phyloP scores from a whole-genome alignment of 37 sponge, comb jelly and placozoan genomes.

The Chondrosia reniformis region DNA sequence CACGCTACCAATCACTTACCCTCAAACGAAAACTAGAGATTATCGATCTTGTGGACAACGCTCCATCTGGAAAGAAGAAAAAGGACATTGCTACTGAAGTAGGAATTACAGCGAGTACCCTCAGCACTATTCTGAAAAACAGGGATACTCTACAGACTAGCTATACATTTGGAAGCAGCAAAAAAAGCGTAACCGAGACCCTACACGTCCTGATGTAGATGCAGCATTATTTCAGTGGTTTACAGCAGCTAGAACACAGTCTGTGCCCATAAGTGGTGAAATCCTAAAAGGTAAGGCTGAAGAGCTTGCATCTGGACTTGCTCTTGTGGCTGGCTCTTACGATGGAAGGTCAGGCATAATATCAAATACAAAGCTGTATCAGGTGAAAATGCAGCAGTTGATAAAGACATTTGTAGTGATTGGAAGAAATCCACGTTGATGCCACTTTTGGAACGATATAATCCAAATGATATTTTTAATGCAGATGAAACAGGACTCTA shows the following conservation, averaged over 20 bases:
- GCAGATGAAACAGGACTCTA: conserved; percentile 27
- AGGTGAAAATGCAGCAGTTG: not conserved
- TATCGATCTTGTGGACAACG: no score
- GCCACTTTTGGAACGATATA: not conserved
- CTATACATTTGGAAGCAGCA: not conserved
- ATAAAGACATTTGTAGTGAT: not conserved
- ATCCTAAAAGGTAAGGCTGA: conserved; percentile 27
- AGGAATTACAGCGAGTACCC: no score
- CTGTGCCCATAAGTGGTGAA: conserved; percentile 32
- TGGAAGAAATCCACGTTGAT: not conserved
- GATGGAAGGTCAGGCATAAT: conserved; percentile 1
- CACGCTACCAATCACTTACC: no score
- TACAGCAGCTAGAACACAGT: conserved; percentile 15
- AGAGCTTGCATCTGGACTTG: conserved; percentile 27
- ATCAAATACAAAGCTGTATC: not conserved
- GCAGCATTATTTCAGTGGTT: conserved; percentile 20
- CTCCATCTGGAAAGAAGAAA: no score
- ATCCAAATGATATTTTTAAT: conserved; percentile 10
- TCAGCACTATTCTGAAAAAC: no score
- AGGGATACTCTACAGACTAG: no score
- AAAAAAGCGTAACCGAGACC: not conserved
- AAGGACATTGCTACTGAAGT: no score
- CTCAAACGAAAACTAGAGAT: no score
- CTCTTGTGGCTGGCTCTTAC: conserved; percentile 20
- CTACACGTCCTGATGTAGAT: not conserved